A percentile compares a stretch with the other conserved stretches of the same genome.
Conservation (phyloP, 2,797 vertebrate species). For the Decapterus maruadsi region DNA sequence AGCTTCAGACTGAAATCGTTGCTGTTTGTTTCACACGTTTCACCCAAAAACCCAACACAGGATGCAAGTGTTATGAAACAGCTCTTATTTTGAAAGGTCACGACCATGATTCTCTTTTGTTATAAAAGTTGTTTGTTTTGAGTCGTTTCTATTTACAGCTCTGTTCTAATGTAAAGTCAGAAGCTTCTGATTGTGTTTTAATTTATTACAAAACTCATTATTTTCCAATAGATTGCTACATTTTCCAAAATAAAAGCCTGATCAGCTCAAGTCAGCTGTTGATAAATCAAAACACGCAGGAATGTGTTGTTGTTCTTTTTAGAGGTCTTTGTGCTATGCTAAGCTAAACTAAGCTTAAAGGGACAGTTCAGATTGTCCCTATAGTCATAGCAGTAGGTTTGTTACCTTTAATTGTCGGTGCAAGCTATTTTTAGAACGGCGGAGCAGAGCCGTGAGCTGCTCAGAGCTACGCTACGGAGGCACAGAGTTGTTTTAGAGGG, state of each 20-base stretch:
- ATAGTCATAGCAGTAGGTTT: too few species aligned
- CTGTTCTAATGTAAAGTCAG: not conserved
- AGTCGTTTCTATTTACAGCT: not conserved
- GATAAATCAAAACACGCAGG: not conserved
- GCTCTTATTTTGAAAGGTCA: not conserved
- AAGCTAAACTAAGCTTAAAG: not conserved
- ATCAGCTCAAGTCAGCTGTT: not conserved
- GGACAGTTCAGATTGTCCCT: too few species aligned
- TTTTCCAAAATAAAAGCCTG: constrained; percentile 8
- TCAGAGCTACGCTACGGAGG: too few species aligned
- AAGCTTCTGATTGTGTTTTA: not conserved
- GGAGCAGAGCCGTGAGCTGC: too few species aligned
- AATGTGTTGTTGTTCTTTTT: not conserved
- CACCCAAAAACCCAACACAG: not conserved
- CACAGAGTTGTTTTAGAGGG: too few species aligned
- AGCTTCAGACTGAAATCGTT: not conserved
- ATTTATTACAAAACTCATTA: not conserved
- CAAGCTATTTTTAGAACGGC: too few species aligned
- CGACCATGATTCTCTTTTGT: not conserved
- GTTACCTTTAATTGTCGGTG: too few species aligned
- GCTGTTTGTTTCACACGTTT: not conserved
- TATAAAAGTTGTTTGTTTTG: not conserved
- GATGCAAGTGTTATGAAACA: not conserved
- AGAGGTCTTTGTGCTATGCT: constrained; percentile 2
- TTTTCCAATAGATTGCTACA: not conserved